Base-by-base conservation (phyloP, 2,797 vertebrate species). In the Gymnocypris eckloni region DNA sequence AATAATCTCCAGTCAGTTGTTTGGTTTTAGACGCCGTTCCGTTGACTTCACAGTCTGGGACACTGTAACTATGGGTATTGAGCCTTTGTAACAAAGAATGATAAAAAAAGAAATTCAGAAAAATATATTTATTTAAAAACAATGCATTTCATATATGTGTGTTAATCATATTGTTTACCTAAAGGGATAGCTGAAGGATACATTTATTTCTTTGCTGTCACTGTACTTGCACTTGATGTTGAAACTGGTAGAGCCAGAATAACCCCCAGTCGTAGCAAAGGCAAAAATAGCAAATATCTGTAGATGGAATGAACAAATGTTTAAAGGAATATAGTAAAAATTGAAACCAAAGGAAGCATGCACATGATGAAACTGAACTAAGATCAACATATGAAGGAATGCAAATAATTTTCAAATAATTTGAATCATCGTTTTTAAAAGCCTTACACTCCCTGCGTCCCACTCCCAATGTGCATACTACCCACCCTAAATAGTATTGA, bases 231-330 rank as follows among this genome's bases (percentile, higher is more conserved):
- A 99, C 9, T 54, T 71, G 84, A 99, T 78, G 11, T 90, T 94
- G 88, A 95, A 16, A 81, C 69, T 91, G 2, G 94, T 94, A 80
- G 94, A 93, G 37, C 97, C 96, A 4, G 95, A 95, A 94, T 96
- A 99, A 79, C 97, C 96, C 86, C 93, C 95, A 48, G 96, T 96
- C 5, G 96, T 95, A 76, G 97, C 97, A 86, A 98, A 99, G 86
- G 98, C 97, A 88, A 98, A 98, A 92, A 99, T 96, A 91, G 97
- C 93, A 84, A 99, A 99, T 59, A 98, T 93, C 98, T 98, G 86
- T 16, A 59, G 41, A 3, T 77, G 22, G n/a, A 66, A 84, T 77
- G 0, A 70, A 56, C 25, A 2, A 66, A 78, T 41, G 5, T 16
- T 52, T 43, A 6, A 7, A 69, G 12, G 4, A 52, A 67, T 56